Evolutionary conservation across 1,140 invertebrate genomes (phyloP), one percentile per base, ranked within the genome.

Genomic region (Antheraea pernyi): DNA sequence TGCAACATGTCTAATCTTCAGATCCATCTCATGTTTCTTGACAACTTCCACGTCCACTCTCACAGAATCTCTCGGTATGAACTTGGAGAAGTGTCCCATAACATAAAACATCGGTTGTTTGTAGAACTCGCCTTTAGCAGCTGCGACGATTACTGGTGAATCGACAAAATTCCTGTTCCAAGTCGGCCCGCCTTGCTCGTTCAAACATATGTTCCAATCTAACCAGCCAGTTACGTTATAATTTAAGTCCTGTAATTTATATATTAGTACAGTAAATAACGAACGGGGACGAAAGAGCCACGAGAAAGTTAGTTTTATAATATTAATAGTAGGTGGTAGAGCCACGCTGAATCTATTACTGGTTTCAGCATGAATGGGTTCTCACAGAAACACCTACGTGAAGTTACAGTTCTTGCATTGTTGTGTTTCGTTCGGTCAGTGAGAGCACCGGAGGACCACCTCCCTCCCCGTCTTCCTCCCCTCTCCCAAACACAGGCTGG

Each of bases 71-170:
- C 93, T 92, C 0, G 94, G 93, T 8, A 98, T 83, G 79, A 97
- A 97, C 92, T 96, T 97, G 59, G 96, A 96, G 73, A 98, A 97
- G 88, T 98, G 98, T 0, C 95, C 96, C 74, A 98, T 91, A 0
- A 94, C 95, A 89, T 98, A 99, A 84, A 94, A 98, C 93, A 97
- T 96, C 0, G 97, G 97, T 77, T 98, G 97, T 81, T 98, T 98
- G 81, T 97, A 96, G 79, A 98, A 97, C 84, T 97, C 95, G 8
- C 90, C 82, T 0, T 77, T 80, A 9, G 87, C 85, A 0, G 93
- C 85, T 78, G 97, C 95, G 0, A 97, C 95, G 67, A 98, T 95
- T 58, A 98, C 94, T 0, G 97, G 93, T 0, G 96, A 93, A 84
- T 98, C 97, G 0, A 97, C 96, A 80, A 89, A 93, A 82, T 97